Base-by-base conservation (phyloP, 1,140 invertebrate species). In the Trinorchestia longiramus region DNA sequence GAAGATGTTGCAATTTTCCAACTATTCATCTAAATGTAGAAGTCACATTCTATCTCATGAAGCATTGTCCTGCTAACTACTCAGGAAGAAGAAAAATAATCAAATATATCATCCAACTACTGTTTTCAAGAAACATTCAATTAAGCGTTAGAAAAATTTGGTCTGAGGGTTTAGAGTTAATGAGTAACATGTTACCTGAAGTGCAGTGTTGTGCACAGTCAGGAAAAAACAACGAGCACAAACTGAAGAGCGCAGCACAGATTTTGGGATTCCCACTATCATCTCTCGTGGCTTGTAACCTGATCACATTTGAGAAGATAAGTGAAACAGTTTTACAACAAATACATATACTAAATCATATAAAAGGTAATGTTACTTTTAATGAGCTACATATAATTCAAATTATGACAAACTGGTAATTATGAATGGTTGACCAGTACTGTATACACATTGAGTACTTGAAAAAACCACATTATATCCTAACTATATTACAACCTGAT, bases 191-290 rank as follows among this genome's bases (percentile, higher is more conserved):
- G 62, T 15, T 42, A 96, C 92, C 95, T 96, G 95, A 0, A 96
- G 95, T n/a, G 96, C 96, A 77, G 96, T 96, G 36, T 96, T 96
- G 87, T 96, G 77, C n/a, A 96, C 45, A 40, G 47, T 95, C n/a
- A 96, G 42, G 94, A 96, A 96, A 97, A 99, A 98, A 97, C 99
- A 99, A 95, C 99, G 97, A 97, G 99, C 99, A 97, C 99, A 99
- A n/a, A 98, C 97, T 77, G 98, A 98, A 0, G 97, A 97, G 96
- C 97, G 97, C 43, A 98, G 97, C 97, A 98, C 98, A 1, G 97
- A 96, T 0, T 97, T 95, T 0, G 97, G 97, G 17, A 98, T 97
- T 0, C 97, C 97, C 95, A 97, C 97, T 97, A 99, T 99, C 92
- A 99, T 98, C 97, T 96, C 96, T 43, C 96, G 95, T 62, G 96